These are phyloP conservation scores for Archips xylosteana DNA, from an alignment of 2,888 invertebrate genomes.

Conservation along the genomic window DNA sequence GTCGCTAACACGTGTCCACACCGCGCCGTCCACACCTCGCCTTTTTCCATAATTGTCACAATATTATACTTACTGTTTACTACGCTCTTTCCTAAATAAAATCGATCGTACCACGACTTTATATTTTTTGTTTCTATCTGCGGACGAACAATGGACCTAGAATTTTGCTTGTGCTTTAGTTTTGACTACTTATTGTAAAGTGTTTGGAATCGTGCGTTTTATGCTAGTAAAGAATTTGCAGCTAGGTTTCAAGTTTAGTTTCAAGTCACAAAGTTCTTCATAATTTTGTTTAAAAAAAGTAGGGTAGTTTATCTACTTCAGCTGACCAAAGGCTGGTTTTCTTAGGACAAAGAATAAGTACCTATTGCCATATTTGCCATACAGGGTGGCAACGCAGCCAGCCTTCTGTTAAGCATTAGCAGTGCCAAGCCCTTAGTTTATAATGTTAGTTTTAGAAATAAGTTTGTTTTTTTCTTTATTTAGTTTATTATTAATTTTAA, in stretches of 20 bases:
- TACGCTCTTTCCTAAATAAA: constrained; percentile 56
- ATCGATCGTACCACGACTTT: constrained; percentile 34
- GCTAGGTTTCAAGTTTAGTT: not conserved
- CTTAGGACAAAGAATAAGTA: too few relatives aligned
- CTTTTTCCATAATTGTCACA: constrained; percentile 78
- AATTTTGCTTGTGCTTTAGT: constrained; percentile 18
- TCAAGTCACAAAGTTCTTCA: not conserved
- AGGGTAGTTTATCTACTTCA: too few relatives aligned
- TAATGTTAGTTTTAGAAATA: too few relatives aligned
- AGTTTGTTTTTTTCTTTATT: too few relatives aligned
- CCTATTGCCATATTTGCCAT: too few relatives aligned
- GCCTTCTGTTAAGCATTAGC: too few relatives aligned
- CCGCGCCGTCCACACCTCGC: constrained; percentile 72
- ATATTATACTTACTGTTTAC: constrained; percentile 68
- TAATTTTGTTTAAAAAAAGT: too few relatives aligned
- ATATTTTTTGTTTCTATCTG: constrained; percentile 31
- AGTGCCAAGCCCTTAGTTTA: too few relatives aligned
- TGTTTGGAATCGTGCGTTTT: constrained; percentile 3
- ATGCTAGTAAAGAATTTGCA: not conserved
- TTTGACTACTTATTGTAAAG: constrained; percentile 25
- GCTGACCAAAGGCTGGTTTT: too few relatives aligned
- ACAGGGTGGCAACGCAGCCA: too few relatives aligned
- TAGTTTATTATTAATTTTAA: too few relatives aligned
- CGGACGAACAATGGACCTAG: constrained; percentile 37
- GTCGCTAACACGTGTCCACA: constrained; percentile 78